Conservation (phyloP, 2,113 vertebrate species). For the Acanthisitta chloris region DNA sequence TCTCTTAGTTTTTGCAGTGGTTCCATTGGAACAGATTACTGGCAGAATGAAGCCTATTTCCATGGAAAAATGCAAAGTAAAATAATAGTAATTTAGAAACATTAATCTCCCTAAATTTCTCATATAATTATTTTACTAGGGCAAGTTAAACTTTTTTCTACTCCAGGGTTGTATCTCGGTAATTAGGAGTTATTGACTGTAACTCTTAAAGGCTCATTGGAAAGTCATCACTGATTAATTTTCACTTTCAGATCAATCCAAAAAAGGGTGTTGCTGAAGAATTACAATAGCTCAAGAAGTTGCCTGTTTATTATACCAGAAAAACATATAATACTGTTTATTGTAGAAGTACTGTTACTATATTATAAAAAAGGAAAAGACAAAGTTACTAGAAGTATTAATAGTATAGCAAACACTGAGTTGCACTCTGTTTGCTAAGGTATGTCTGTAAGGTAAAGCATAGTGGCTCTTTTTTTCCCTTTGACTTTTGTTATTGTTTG, state of each 20-base stretch:
- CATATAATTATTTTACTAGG: neutral
- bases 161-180: neutral
- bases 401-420: neutral
- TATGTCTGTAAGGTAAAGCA: neutral
- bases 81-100: neutral
- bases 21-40: neutral
- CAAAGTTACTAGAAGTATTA: neutral
- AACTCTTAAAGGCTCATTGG: neutral
- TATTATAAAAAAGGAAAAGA: neutral
- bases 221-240: neutral
- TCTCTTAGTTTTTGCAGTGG: neutral
- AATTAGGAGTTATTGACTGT: neutral
- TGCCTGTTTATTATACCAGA: neutral
- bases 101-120: neutral
- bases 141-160: neutral
- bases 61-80: constrained; percentile 4
- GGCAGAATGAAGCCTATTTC: neutral
- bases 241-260: neutral
- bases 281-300: neutral
- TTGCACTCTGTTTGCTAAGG: neutral
- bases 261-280: neutral
- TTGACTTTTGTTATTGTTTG: neutral
- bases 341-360: neutral
- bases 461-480: accelerated
- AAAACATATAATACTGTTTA: neutral